Evolutionary conservation across 2,797 vertebrate genomes (phyloP), one percentile per base, ranked within the genome.

Genomic region (Vireo griseus): DNA sequence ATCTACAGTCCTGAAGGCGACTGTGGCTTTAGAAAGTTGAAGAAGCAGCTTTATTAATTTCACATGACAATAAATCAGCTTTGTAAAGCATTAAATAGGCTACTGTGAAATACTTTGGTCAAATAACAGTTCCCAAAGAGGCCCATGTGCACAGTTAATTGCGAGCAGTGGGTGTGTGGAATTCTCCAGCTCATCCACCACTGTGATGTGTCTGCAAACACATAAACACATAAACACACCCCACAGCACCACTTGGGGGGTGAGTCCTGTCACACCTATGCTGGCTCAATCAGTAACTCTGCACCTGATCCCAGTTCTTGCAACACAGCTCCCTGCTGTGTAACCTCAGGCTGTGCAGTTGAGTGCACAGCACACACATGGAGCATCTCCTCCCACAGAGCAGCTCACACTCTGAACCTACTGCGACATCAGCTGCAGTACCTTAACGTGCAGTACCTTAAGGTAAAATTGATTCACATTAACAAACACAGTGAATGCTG

Each of bases 71-170:
- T 37, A 69, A 42, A 84, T 33, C 20, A 87, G 33, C 31, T 78
- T 44, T 63, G 22, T 40, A 47, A 89, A 63, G 47, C 40, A 61
- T 17, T 48, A 51, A 74, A 47, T 2, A 52, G 72, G 39, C 31
- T 76, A 19, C 59, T 25, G 37, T 9, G 25, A 77, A 86, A 74
- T 4, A 42, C 12, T 86, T 8, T 11, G 13, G 31, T 55, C 44
- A 35, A 77, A 2, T 7, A 29, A 11, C 28, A 59, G 50, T 3
- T 47, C 29, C 25, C 28, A 28, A 17, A 0, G 1, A 63, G 48
- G 48, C 13, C 50, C 48, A 18, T 0, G 6, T 6, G 21, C 40
- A 8, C 0, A 1, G 39, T 25, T 37, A 28, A 54, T 16, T 9
- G 33, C 2, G 16, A 35, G 51, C 39, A 39, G 40, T 7, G 39